Base-by-base conservation (phyloP, 2,797 vertebrate species). In the Carapus acus region DNA sequence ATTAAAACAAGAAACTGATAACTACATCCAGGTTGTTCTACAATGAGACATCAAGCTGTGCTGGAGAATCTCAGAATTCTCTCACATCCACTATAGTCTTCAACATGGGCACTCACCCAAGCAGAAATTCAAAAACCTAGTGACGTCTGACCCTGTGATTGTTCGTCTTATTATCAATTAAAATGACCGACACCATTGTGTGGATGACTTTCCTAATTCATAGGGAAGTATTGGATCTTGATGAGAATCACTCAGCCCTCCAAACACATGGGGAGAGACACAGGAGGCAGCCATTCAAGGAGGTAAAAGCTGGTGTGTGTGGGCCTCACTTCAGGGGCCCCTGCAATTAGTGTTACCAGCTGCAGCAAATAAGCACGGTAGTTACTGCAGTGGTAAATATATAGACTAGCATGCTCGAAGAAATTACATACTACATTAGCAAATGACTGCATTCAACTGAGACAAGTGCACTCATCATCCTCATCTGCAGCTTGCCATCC, bases 141-240 rank as follows among this genome's bases (percentile, higher is more conserved):
- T 73, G 57, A 60, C 67, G 67, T 71, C 69, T 65, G 56, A 68
- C 67, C 69, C 56, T 61, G 41, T 71, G 62, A 71, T 71, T 55
- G 67, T 77, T 73, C 68, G 68, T 67, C 67, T 74, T 75, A 65
- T 71, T 73, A 86, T 81, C 71, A 80, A 82, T 85, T 82, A 79
- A 81, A 73, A 74, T 76, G 75, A 57, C 48, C 57, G 71, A 77
- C 45, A 62, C 53, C 73, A 72, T 51, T 67, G 67, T 75, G 81
- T 55, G 71, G 75, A 65, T 47, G 71, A 69, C 69, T 62, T 54
- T 67, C 44, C 62, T 55, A 63, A 69, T 76, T 81, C 66, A 69
- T 3, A 19, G 63, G 69, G 64, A 71, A 66, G 58, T 70, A 67
- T 76, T 74, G 53, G 71, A 75, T 77, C 74, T 73, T 73, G 75